phyloP scores from a whole-genome alignment of 2,888 invertebrate species.

The Camponotus fellah region DNA sequence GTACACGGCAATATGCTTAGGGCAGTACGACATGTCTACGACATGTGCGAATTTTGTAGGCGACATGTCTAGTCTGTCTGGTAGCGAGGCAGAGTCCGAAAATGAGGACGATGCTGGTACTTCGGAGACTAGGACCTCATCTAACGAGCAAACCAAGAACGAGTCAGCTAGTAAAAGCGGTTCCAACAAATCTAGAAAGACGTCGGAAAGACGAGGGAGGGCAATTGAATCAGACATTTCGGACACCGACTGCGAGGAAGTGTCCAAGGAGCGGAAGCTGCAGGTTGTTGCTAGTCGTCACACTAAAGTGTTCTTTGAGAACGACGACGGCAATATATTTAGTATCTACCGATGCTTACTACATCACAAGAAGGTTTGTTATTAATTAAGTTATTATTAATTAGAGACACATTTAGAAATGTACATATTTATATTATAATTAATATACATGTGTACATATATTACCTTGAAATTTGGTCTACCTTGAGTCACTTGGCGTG shows the following conservation, averaged over 20 bases:
- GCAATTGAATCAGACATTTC: slow-evolving; percentile 76
- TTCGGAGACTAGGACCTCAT: slow-evolving; percentile 78
- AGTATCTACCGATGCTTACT: slow-evolving; percentile 92
- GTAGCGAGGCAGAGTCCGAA: slow-evolving; percentile 88
- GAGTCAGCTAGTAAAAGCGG: slow-evolving; percentile 59
- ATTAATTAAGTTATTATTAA: slow-evolving; percentile 15
- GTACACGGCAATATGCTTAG: slow-evolving; percentile 6
- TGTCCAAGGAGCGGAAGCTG: slow-evolving; percentile 74
- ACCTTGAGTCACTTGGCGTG: slow-evolving; percentile 72
- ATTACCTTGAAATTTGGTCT: slow-evolving; percentile 70
- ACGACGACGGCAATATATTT: slow-evolving; percentile 89
- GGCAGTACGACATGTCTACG: slow-evolving; percentile 7
- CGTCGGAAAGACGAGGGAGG: slow-evolving; percentile 70
- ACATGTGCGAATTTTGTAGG: slow-evolving; percentile 82
- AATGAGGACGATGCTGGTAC: slow-evolving; percentile 82
- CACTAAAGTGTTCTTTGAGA: slow-evolving; percentile 92
- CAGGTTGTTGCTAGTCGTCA: slow-evolving; percentile 87
- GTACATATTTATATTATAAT: slow-evolving; percentile 14
- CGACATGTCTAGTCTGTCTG: slow-evolving; percentile 90
- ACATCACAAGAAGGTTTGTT: slow-evolving; percentile 90
- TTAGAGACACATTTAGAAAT: slow-evolving; percentile 44
- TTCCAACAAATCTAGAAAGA: slow-evolving; percentile 66
- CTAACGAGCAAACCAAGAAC: slow-evolving; percentile 78
- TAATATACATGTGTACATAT: background rate
- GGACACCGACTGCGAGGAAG: slow-evolving; percentile 80